Percentiles rank a stretch among this genome's conserved stretches.
Conservation (phyloP, 2,113 vertebrate genomes). For the Melozone crissalis region DNA sequence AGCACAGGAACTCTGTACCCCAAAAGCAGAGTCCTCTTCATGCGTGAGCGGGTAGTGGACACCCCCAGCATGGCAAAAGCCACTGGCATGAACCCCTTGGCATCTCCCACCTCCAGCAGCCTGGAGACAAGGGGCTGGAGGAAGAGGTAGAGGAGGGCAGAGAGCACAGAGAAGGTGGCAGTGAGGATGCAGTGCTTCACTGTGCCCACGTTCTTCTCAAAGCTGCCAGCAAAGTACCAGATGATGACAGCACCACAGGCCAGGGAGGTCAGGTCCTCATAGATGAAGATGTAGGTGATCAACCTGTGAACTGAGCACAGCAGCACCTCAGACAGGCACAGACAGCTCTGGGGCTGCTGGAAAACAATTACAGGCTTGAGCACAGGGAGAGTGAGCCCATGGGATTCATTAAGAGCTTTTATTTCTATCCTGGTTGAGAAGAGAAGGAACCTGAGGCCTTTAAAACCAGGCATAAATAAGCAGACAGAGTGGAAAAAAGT, state of each 20-base stretch:
- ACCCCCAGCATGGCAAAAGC: constrained; percentile 77
- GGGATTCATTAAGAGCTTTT: not conserved
- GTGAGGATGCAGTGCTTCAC: constrained; percentile 78
- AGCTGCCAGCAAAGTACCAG: constrained; percentile 77
- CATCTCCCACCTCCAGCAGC: constrained; percentile 56
- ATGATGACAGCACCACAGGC: constrained; percentile 64
- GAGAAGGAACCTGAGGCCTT: not conserved
- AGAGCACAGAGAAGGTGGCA: constrained; percentile 46
- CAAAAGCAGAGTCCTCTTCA: constrained; percentile 69
- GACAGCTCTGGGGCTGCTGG: not conserved
- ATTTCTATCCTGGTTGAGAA: not conserved
- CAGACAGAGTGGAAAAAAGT: not conserved
- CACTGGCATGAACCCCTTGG: constrained; percentile 75
- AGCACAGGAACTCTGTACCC: constrained; percentile 73
- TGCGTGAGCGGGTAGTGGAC: constrained; percentile 61
- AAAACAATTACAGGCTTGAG: not conserved
- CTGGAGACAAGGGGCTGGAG: constrained; percentile 39
- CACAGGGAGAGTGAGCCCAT: not conserved
- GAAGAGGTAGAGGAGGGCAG: constrained; percentile 69
- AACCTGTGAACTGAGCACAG: constrained; percentile 80
- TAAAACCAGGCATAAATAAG: not conserved
- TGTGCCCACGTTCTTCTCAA: constrained; percentile 81
- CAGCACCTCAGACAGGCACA: not conserved
- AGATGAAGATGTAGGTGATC: constrained; percentile 81
- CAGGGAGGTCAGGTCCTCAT: constrained; percentile 72